These are phyloP conservation scores for Bolinopsis microptera DNA, from an alignment of 37 sponge, comb jelly and placozoan genomes.

Conservation along the genomic window DNA sequence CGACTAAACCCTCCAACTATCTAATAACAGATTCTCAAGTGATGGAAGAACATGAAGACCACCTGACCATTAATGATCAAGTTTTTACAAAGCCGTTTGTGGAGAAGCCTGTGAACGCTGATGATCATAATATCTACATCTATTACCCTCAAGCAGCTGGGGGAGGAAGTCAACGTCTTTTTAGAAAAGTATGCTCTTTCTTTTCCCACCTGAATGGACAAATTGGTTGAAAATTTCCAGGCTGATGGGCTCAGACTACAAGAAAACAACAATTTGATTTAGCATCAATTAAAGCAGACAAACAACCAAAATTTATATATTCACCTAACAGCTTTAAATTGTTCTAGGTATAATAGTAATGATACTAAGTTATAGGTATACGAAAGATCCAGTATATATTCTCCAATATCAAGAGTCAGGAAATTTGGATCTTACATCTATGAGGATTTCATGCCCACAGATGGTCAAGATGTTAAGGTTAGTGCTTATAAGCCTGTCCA, in stretches of 20 bases:
- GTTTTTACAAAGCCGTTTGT: constrained; percentile 94
- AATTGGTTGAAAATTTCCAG: no score
- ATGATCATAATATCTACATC: constrained; percentile 91
- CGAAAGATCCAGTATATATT: constrained; percentile 80
- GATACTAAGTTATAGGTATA: constrained; percentile 69
- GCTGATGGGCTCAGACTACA: no score
- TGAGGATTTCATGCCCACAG: constrained; percentile 93
- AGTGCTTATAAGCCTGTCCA: background rate
- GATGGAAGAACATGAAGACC: constrained; percentile 78
- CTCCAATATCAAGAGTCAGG: constrained; percentile 72
- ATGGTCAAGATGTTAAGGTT: constrained; percentile 90
- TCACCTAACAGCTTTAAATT: no score
- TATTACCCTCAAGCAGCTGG: constrained; percentile 93
- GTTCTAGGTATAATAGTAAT: no score
- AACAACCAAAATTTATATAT: no score
- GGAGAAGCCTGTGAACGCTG: constrained; percentile 91
- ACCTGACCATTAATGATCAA: constrained; percentile 74
- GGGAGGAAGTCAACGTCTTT: constrained; percentile 88
- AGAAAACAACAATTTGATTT: background rate
- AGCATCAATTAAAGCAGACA: background rate
- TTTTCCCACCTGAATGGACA: no score
- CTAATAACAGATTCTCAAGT: constrained; percentile 51
- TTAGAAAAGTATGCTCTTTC: constrained; percentile 81
- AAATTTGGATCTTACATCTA: constrained; percentile 86
- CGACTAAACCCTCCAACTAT: no score